A percentile compares a stretch with the other conserved stretches of the same genome.
These are phyloP conservation scores for Sciurus niger DNA, from an alignment of 2,113 vertebrate species.

Conservation along the genomic window DNA sequence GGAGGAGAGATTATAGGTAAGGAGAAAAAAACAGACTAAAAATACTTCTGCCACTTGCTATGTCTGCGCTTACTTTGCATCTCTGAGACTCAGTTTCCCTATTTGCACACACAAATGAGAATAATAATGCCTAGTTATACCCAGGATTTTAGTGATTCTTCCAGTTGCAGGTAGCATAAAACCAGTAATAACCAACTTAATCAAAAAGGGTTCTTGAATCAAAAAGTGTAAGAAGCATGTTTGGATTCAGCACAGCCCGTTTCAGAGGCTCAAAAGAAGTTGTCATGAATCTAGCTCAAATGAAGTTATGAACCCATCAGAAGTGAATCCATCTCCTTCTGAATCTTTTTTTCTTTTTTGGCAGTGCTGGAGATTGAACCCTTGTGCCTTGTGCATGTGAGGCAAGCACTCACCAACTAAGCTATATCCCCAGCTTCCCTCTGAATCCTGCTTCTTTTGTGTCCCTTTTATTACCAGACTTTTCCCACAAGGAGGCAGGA, in stretches of 20 bases:
- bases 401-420: too few relatives aligned
- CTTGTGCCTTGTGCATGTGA: too few relatives aligned
- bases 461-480: not conserved
- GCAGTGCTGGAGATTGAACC: too few relatives aligned
- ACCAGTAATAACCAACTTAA: not conserved
- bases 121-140: not conserved
- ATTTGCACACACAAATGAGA: not conserved
- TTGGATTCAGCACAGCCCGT: not conserved
- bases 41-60: not conserved
- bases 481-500: not conserved
- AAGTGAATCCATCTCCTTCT: not conserved
- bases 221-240: not conserved
- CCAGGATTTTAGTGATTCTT: not conserved
- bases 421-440: not conserved
- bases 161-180: not conserved
- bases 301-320: not conserved
- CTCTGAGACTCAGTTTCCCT: conserved; percentile 5
- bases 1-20: not conserved
- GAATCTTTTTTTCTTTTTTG: not conserved
- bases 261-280: not conserved
- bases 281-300: not conserved
- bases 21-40: not conserved
- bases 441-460: not conserved
- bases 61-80: not conserved
- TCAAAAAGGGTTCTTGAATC: not conserved